Evolutionary conservation across 37 sponge, comb jelly and placozoan species (phyloP).

Genomic region (Oopsacas minuta): DNA sequence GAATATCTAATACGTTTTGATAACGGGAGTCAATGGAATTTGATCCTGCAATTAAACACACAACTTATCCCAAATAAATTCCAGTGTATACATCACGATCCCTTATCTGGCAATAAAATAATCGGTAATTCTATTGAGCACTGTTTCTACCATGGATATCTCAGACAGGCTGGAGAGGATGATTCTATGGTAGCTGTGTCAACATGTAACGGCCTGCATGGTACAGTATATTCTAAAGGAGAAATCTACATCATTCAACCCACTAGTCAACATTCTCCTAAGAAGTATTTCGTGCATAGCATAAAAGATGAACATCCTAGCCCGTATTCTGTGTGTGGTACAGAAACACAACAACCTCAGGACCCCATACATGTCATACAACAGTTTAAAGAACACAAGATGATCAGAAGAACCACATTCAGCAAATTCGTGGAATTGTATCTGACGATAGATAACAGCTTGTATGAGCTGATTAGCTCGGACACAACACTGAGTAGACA

Average conservation of each 20-base stretch:
- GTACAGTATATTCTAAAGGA: background rate
- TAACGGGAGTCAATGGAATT: background rate
- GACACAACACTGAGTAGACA: background rate
- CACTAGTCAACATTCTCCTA: background rate
- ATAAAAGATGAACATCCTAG: background rate
- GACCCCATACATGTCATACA: background rate
- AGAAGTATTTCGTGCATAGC: background rate
- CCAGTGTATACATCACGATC: background rate
- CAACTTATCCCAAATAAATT: background rate
- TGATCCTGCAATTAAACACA: background rate
- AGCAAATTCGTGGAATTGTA: background rate
- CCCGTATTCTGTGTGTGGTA: background rate
- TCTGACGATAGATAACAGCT: background rate
- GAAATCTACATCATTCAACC: background rate
- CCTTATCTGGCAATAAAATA: background rate
- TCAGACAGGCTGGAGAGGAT: background rate
- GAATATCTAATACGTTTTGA: background rate
- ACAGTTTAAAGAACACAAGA: background rate
- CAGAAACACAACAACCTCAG: background rate
- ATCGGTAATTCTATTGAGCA: background rate
- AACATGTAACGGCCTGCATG: constrained; percentile 1
- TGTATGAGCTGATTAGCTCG: background rate
- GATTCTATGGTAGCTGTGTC: background rate
- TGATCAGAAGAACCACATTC: background rate
- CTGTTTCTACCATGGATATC: constrained; percentile 17